Percentiles rank a stretch among this genome's conserved stretches.
These are phyloP conservation scores for Drosophila prolongata DNA, from an alignment of 2,888 invertebrate genomes.

Conservation along the genomic window DNA sequence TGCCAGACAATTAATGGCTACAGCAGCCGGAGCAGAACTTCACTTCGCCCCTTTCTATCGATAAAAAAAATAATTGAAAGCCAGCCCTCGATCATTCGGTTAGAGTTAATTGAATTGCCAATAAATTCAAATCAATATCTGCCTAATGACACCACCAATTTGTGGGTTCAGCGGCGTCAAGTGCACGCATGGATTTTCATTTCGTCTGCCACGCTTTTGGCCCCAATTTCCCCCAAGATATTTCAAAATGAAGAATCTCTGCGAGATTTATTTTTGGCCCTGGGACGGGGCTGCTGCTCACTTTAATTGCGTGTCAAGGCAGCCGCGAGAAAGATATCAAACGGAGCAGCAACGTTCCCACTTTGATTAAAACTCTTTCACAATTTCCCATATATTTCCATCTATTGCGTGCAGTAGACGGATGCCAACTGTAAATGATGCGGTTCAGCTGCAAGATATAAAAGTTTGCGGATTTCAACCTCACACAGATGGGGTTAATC, in stretches of 20 bases:
- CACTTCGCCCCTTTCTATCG: slow-evolving; percentile 16
- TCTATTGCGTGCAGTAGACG: slow-evolving; percentile 41
- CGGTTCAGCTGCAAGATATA: slow-evolving; percentile 11
- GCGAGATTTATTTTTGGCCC: slow-evolving; percentile 41
- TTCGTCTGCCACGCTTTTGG: slow-evolving; percentile 40
- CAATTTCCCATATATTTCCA: slow-evolving; percentile 40
- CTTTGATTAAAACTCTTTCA: slow-evolving; percentile 45
- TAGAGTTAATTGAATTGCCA: slow-evolving; percentile 56
- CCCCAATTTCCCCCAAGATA: slow-evolving; percentile 30
- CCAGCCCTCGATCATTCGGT: slow-evolving; percentile 26
- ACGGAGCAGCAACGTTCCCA: slow-evolving; percentile 26
- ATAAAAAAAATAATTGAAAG: slow-evolving; percentile 11
- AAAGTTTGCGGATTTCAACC: slow-evolving; percentile 33
- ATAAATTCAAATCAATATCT: slow-evolving; percentile 63
- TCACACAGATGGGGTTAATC: slow-evolving; percentile 34
- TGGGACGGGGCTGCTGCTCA: slow-evolving; percentile 4
- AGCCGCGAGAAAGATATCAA: slow-evolving; percentile 42
- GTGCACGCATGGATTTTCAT: slow-evolving; percentile 27
- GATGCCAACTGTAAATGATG: slow-evolving; percentile 27
- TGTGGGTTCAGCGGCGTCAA: slow-evolving; percentile 44
- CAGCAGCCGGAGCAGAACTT: slow-evolving; percentile 16
- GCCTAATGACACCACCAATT: slow-evolving; percentile 54
- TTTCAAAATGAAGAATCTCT: slow-evolving; percentile 44
- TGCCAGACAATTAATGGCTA: slow-evolving; percentile 33
- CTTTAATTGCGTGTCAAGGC: slow-evolving; percentile 43